Percentiles rank a stretch among this genome's conserved stretches.
phyloP scores from a whole-genome alignment of 2,888 invertebrate genomes.

The Catocala fraxini region DNA sequence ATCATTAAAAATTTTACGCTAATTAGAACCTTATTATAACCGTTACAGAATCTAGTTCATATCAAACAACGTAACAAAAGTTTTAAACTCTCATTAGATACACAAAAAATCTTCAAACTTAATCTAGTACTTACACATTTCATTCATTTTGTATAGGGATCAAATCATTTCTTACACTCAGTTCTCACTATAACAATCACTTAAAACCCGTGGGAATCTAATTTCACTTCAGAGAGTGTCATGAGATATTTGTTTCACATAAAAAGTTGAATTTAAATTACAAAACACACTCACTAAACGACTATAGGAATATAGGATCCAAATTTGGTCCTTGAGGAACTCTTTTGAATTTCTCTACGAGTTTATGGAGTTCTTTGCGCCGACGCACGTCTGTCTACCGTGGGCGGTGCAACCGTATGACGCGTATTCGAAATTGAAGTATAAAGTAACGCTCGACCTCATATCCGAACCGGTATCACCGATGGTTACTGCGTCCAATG shows the following conservation, averaged over 20 bases:
- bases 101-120: slow-evolving; percentile 26
- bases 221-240: slow-evolving; percentile 67
- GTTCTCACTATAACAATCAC: slow-evolving; percentile 55
- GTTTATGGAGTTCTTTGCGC: slow-evolving; percentile 56
- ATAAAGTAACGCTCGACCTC: slow-evolving; percentile 63
- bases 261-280: slow-evolving; percentile 46
- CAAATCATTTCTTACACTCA: slow-evolving; percentile 57
- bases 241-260: slow-evolving; percentile 55
- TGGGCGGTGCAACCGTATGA: slow-evolving; percentile 83
- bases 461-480: slow-evolving; percentile 51
- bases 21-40: slow-evolving; percentile 37
- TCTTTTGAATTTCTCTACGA: slow-evolving; percentile 64
- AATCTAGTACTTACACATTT: slow-evolving; percentile 78
- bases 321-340: slow-evolving; percentile 64
- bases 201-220: slow-evolving; percentile 63
- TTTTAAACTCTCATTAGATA: slow-evolving; percentile 23
- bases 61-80: slow-evolving; percentile 11
- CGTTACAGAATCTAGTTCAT: slow-evolving; percentile 23
- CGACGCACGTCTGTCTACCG: slow-evolving; percentile 79
- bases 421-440: slow-evolving; percentile 79
- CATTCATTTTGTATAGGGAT: slow-evolving; percentile 68
- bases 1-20: slow-evolving; percentile 43
- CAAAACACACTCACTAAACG: slow-evolving; percentile 42
- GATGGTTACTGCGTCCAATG: slow-evolving; percentile 65
- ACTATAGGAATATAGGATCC: slow-evolving; percentile 45